Evolutionary conservation across 2,113 vertebrate genomes (phyloP), one percentile per base, ranked within the genome.

Genomic region (Garra rufa): DNA sequence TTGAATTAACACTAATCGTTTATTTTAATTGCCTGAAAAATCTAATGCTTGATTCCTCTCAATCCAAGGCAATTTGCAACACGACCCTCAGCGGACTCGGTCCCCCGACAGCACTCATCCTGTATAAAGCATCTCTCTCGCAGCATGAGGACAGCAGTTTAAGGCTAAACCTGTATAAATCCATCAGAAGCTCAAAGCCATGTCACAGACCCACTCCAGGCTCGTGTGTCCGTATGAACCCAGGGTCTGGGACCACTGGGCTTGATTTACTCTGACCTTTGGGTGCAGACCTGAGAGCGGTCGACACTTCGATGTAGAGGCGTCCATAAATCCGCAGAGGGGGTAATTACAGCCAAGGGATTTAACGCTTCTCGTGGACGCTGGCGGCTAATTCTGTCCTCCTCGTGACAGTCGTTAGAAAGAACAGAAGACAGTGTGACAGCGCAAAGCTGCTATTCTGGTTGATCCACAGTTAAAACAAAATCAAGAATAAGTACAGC

Each of bases 181-280:
- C 81, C 38, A 76, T 76, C 73, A 50, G 13, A n/a, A n/a, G 41
- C 38, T 30, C 76, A 78, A 10, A 59, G 28, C 1, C 76, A 28
- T 6, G 57, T 63, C 57, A 61, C 57, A 65, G n/a, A 79, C 14
- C 55, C 55, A 63, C 38, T 79, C n/a, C 15, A 67, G 61, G 13
- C 44, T 41, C 8, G 24, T 9, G 28, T 4, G 15, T 52, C 28
- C 0, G 11, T 57, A 30, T 44, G 57, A 79, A 43, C 14, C n/a
- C 30, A 38, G 74, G 30, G 30, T 57, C 11, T 76, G 30, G 1
- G 21, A 11, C 59, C 17, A 21, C 43, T 30, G 59, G 26, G 59
- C 26, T 80, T 80, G 57, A 82, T 82, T 85, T 82, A 85, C 70
- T 44, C 69, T 52, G 43, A 85, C 84, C 84, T 74, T 50, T 55